Percentiles rank a stretch among this genome's conserved stretches.
Evolutionary conservation across 2,797 vertebrate genomes (phyloP).

Genomic region (Astyanax mexicanus): DNA sequence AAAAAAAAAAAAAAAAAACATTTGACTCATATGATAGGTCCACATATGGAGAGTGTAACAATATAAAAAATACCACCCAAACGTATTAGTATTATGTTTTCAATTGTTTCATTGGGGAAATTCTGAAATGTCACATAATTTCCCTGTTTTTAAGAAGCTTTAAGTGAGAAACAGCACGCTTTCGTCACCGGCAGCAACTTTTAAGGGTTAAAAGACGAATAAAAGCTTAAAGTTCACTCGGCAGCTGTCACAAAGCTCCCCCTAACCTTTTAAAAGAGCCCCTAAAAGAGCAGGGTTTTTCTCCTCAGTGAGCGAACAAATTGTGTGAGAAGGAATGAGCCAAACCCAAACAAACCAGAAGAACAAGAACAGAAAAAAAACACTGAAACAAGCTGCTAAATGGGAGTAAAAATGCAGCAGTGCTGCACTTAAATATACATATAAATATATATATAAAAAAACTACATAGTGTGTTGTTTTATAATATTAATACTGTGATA

Average conservation of each 20-base stretch:
- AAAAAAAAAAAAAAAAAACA: no score
- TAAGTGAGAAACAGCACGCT: background rate
- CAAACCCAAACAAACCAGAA: conserved; percentile 41
- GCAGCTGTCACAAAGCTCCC: background rate
- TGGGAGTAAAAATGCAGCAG: background rate
- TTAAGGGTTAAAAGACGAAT: background rate
- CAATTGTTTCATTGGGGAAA: no score
- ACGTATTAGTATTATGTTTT: no score
- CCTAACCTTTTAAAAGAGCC: conserved; percentile 30
- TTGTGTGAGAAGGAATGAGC: conserved; percentile 66
- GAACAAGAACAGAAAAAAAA: conserved; percentile 44
- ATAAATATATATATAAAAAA: background rate
- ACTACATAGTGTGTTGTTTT: background rate
- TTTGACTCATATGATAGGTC: no score
- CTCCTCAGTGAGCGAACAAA: background rate
- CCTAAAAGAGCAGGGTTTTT: background rate
- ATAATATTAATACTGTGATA: no score
- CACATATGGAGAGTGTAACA: no score
- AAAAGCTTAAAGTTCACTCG: conserved; percentile 13
- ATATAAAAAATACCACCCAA: no score
- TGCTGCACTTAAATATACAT: conserved; percentile 5
- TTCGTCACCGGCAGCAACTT: background rate
- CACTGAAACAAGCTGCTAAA: background rate
- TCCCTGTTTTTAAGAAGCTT: background rate
- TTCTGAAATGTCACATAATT: no score